phyloP scores from a whole-genome alignment of 1,140 invertebrate species.

The Zelostemma sp. region DNA sequence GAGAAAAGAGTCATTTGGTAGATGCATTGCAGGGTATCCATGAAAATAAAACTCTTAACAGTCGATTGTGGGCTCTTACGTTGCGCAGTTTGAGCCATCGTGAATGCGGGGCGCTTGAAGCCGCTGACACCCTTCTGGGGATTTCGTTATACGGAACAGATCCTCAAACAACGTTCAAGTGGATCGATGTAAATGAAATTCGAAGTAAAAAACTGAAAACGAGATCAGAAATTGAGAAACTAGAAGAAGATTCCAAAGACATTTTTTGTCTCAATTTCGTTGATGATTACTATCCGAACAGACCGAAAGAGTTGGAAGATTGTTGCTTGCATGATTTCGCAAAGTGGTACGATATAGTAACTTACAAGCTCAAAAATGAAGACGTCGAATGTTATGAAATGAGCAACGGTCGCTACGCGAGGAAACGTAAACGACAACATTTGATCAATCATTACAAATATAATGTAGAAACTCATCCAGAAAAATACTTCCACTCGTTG shows the following conservation, averaged over 20 bases:
- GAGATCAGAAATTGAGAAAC: constrained; percentile 40
- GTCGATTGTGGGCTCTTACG: constrained; percentile 36
- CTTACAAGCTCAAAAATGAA: constrained; percentile 19
- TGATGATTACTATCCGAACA: constrained; percentile 47
- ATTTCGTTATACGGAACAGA: constrained; percentile 55
- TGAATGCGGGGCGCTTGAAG: constrained; percentile 55
- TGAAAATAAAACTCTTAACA: constrained; percentile 35
- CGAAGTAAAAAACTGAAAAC: constrained; percentile 50
- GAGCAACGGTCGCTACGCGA: constrained; percentile 17
- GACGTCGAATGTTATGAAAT: constrained; percentile 16
- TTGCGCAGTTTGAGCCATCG: constrained; percentile 46
- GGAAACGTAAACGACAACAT: constrained; percentile 31
- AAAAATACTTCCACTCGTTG: constrained; percentile 48
- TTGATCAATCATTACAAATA: constrained; percentile 50
- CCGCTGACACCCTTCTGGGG: no score
- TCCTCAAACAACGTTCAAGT: constrained; percentile 54
- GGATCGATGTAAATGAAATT: constrained; percentile 55
- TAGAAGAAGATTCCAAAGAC: constrained; percentile 42
- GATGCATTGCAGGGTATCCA: constrained; percentile 21
- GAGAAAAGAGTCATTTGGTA: constrained; percentile 29
- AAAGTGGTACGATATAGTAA: constrained; percentile 30
- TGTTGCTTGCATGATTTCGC: constrained; percentile 36
- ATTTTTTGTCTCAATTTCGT: constrained; percentile 47
- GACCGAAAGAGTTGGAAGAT: constrained; percentile 19
- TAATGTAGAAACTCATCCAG: constrained; percentile 39